Conservation (phyloP, 1,140 invertebrate genomes). For the Aphelinus certus region DNA sequence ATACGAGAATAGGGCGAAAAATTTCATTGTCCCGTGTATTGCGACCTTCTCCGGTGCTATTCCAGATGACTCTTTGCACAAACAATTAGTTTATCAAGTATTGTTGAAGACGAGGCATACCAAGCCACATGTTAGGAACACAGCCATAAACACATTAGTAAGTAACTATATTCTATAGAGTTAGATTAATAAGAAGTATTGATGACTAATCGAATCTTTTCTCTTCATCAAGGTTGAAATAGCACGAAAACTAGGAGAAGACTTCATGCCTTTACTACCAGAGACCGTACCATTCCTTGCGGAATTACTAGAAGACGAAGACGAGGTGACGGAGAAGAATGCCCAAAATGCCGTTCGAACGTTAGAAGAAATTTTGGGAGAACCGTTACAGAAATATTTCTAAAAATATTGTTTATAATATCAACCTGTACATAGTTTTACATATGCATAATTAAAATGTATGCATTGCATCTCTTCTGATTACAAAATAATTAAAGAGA, state of each 20-base stretch:
- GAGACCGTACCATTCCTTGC: slow-evolving; percentile 87
- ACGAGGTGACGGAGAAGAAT: slow-evolving; percentile 77
- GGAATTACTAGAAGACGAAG: slow-evolving; percentile 86
- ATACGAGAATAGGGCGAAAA: slow-evolving; percentile 70
- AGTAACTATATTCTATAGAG: slow-evolving; percentile 34
- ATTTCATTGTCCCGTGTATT: slow-evolving; percentile 80
- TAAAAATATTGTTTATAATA: slow-evolving; percentile 56
- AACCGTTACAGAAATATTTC: slow-evolving; percentile 86
- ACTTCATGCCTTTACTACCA: slow-evolving; percentile 81
- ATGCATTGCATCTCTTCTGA: not conserved
- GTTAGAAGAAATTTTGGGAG: slow-evolving; percentile 82
- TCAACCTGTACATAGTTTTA: slow-evolving; percentile 30
- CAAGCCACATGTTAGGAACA: slow-evolving; percentile 65
- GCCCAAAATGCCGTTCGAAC: slow-evolving; percentile 80
- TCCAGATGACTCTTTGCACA: slow-evolving; percentile 87
- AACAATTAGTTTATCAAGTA: slow-evolving; percentile 88
- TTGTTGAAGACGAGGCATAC: slow-evolving; percentile 85
- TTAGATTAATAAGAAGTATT: slow-evolving; percentile 7
- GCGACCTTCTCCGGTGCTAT: slow-evolving; percentile 83
- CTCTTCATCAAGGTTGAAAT: slow-evolving; percentile 74
- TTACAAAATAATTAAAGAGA: slow-evolving; percentile 19
- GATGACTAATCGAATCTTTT: slow-evolving; percentile 15
- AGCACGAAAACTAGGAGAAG: slow-evolving; percentile 81
- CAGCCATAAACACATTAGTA: slow-evolving; percentile 57
- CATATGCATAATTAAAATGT: not conserved